Percentiles rank a stretch among this genome's conserved stretches.
These are phyloP conservation scores for Labeo rohita DNA, from an alignment of 2,113 vertebrate species.

Conservation along the genomic window DNA sequence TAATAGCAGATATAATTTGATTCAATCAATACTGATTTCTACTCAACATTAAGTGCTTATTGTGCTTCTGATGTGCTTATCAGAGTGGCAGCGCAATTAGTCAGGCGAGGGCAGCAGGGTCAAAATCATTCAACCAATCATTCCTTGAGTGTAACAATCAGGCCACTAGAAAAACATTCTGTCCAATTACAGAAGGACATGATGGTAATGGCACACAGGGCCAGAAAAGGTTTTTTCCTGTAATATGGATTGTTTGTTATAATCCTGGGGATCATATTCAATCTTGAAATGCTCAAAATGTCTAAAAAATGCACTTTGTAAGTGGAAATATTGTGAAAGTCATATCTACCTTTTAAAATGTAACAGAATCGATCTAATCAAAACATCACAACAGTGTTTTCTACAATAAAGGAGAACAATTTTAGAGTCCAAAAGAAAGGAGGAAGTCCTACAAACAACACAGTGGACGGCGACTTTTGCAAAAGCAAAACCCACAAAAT, in stretches of 20 bases:
- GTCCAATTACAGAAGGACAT: conserved; percentile 45
- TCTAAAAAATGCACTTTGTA: not conserved
- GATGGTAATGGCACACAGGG: conserved; percentile 26
- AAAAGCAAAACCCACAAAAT: not conserved
- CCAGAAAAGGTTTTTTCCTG: conserved; percentile 17
- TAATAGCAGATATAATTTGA: conserved; percentile 23
- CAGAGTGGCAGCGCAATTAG: conserved; percentile 41
- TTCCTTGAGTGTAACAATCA: conserved; percentile 38
- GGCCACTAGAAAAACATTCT: conserved; percentile 15
- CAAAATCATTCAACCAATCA: conserved; percentile 50
- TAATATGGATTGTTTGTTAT: not conserved
- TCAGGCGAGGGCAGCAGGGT: conserved; percentile 39
- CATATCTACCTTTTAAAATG: not conserved
- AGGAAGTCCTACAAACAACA: too few relatives aligned
- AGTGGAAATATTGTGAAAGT: not conserved
- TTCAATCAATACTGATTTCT: conserved; percentile 36
- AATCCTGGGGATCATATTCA: not conserved
- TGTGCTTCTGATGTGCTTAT: conserved; percentile 44
- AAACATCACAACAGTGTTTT: not conserved
- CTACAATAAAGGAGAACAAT: not conserved
- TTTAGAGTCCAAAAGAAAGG: too few relatives aligned
- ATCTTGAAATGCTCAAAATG: not conserved
- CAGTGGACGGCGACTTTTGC: not conserved
- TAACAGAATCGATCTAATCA: not conserved
- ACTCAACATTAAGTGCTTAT: conserved; percentile 27